phyloP scores from a whole-genome alignment of 2,888 invertebrate species.

The Leptopilina syphax region DNA sequence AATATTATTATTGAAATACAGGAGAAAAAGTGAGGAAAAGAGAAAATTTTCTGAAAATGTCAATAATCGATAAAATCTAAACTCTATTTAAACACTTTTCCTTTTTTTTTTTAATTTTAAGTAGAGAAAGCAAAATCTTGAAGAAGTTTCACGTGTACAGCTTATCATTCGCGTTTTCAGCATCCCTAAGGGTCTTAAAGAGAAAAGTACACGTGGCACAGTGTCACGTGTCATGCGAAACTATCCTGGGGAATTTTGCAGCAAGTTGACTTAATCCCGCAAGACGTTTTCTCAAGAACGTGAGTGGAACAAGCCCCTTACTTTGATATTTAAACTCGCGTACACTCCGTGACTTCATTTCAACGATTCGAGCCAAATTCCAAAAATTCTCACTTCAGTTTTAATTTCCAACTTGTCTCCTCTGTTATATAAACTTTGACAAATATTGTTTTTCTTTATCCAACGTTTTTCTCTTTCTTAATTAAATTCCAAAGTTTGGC shows the following conservation, averaged over 20 bases:
- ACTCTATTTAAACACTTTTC: too few relatives aligned
- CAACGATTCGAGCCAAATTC: conserved; percentile 1
- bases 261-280: conserved; percentile 52
- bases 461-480: too few relatives aligned
- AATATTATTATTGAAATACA: too few relatives aligned
- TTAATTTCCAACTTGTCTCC: background rate
- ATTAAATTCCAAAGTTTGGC: too few relatives aligned
- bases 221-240: conserved; percentile 54
- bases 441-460: too few relatives aligned
- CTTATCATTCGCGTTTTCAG: conserved; percentile 32
- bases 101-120: too few relatives aligned
- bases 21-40: too few relatives aligned
- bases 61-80: too few relatives aligned
- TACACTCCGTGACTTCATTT: conserved; percentile 14
- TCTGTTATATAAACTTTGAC: too few relatives aligned
- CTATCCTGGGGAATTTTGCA: conserved; percentile 53
- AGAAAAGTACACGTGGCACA: conserved; percentile 43
- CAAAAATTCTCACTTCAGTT: background rate
- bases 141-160: conserved; percentile 18
- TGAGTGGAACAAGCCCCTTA: conserved; percentile 50
- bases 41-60: too few relatives aligned
- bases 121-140: conserved; percentile 20
- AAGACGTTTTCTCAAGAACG: conserved; percentile 51
- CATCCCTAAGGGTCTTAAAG: conserved; percentile 27
- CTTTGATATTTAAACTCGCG: conserved; percentile 48